These are phyloP conservation scores for Egretta garzetta DNA, from an alignment of 2,113 vertebrate genomes.

Conservation along the genomic window DNA sequence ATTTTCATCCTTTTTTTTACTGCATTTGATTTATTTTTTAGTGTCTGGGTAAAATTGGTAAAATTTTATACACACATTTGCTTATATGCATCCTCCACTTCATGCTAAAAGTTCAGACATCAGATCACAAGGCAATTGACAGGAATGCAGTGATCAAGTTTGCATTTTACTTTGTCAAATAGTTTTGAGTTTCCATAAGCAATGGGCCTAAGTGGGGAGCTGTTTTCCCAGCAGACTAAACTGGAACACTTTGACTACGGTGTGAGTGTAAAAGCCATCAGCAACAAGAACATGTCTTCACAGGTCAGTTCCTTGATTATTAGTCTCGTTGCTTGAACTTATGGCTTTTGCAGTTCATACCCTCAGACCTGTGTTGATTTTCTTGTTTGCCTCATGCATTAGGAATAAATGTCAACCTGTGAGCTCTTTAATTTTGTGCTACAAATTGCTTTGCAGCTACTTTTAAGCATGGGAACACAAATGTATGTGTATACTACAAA, in stretches of 20 bases:
- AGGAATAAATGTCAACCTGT: background rate
- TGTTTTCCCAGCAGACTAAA: constrained; percentile 65
- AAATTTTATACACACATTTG: background rate
- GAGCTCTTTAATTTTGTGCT: background rate
- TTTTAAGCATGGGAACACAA: background rate
- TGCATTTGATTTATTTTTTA: background rate
- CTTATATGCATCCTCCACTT: background rate
- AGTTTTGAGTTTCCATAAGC: constrained; percentile 78
- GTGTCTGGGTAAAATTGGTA: background rate
- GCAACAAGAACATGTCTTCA: constrained; percentile 68
- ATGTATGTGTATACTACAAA: background rate
- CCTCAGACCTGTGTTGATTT: background rate
- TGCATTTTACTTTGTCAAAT: constrained; percentile 44
- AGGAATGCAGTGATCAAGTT: background rate
- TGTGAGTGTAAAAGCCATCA: constrained; percentile 53
- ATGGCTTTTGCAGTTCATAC: background rate
- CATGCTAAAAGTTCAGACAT: background rate
- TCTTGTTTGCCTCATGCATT: background rate
- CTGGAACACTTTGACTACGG: constrained; percentile 67
- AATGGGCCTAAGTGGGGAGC: constrained; percentile 72
- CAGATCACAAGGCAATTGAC: background rate
- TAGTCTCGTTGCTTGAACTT: background rate
- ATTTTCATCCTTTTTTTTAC: background rate
- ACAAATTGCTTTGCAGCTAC: background rate
- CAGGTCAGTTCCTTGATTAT: constrained; percentile 63